These are phyloP conservation scores for Rhagium mordax DNA, from an alignment of 2,888 invertebrate species.

Conservation along the genomic window DNA sequence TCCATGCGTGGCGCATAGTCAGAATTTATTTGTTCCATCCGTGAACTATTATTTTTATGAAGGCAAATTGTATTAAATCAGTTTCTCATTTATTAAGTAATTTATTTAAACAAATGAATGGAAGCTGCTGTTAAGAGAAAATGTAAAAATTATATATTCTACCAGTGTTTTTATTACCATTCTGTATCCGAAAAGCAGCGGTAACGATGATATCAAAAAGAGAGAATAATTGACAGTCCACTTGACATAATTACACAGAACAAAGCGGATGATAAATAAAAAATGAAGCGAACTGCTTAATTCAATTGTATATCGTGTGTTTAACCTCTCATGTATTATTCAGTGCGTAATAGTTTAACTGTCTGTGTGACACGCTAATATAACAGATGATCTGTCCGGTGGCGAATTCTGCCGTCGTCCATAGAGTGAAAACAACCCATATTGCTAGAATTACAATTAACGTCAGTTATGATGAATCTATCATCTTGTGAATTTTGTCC, in stretches of 20 bases:
- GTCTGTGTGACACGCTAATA: constrained; percentile 48
- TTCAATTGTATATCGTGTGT: constrained; percentile 32
- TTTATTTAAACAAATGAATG: no score
- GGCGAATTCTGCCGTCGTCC: constrained; percentile 50
- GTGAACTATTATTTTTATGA: no score
- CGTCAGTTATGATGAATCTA: constrained; percentile 65
- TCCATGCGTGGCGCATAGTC: background rate
- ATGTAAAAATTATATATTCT: no score
- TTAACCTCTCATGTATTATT: constrained; percentile 42
- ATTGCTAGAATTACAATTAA: constrained; percentile 59
- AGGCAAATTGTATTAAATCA: no score
- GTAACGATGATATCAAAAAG: background rate
- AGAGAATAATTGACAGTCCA: background rate
- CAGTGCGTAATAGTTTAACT: constrained; percentile 48
- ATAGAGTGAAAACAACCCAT: constrained; percentile 61
- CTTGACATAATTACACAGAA: constrained; percentile 3
- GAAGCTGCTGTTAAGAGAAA: no score
- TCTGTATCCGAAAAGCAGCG: no score
- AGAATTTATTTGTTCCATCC: no score
- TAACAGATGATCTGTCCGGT: constrained; percentile 62
- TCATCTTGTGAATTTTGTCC: constrained; percentile 61
- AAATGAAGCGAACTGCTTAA: constrained; percentile 21
- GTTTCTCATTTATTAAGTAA: no score
- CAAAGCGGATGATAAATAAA: constrained; percentile 19
- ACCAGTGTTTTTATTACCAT: no score